A percentile compares a stretch with the other conserved stretches of the same genome.
Conservation (phyloP, 2,113 vertebrate species). For the Neolamprologus toae region DNA sequence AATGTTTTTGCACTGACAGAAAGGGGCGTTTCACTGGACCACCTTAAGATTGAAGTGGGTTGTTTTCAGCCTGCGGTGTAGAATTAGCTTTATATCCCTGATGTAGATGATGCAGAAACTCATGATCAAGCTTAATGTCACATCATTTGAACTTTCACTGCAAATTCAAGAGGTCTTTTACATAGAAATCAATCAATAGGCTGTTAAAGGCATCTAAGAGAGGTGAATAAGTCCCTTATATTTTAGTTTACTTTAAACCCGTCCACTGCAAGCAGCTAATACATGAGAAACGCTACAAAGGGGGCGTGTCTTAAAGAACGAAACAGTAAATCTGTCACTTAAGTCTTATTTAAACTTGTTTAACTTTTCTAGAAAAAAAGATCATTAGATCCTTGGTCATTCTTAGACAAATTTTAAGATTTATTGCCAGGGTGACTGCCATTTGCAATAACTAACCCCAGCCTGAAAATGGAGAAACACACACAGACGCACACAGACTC, state of each 20-base stretch:
- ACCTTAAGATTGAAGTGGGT: neutral
- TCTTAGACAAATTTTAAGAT: neutral
- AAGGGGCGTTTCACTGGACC: neutral
- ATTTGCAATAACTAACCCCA: neutral
- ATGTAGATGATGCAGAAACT: rapidly evolving
- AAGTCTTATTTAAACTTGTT: neutral
- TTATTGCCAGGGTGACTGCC: neutral
- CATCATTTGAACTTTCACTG: neutral
- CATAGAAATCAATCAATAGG: neutral
- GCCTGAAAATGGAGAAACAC: neutral
- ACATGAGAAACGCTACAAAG: neutral
- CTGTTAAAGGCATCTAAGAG: neutral
- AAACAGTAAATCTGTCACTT: neutral
- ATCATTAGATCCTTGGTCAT: rapidly evolving
- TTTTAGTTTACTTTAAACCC: neutral
- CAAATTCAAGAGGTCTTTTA: neutral
- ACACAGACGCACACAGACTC: rapidly evolving
- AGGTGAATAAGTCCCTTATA: neutral
- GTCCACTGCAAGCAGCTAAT: neutral
- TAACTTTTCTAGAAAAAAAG: neutral
- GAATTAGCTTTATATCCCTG: neutral
- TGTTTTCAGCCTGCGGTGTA: neutral
- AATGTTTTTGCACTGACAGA: neutral
- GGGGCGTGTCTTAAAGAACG: neutral
- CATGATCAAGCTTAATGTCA: neutral